Base-by-base conservation (phyloP, 1,140 invertebrate genomes). In the Arion vulgaris region DNA sequence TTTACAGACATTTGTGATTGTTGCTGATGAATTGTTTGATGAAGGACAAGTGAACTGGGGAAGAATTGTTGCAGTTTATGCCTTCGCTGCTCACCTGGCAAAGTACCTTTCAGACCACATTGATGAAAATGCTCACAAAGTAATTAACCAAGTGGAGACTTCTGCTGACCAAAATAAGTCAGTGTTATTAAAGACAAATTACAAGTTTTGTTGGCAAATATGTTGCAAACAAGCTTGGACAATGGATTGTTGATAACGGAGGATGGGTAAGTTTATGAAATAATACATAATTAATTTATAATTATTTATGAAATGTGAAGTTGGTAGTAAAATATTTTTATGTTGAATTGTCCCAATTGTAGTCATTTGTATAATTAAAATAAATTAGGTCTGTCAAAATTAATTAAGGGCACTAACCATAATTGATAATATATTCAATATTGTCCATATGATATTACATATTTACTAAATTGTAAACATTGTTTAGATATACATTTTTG, bases 1-100 rank as follows among this genome's bases (percentile, higher is more conserved):
- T 19, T 94, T 94, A 84, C 90, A 93, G 66, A 93, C 94, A 62
- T 94, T 95, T 87, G 92, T 92, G 49, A 93, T 91, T 68, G 93
- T 94, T 38, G 94, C 94, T 19, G 93, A 94, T 88, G 94, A 94
- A 89, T 89, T 94, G 17, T 94, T 94, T 88, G 91, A 92, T 82
- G 91, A 94, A 85, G 88, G 88, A 77, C 88, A 91, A 78, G 92
- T 94, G 71, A 94, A 94, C 82, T 95, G 94, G 94, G 94, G 94
- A 11, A 92, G 94, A 84, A 93, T 94, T 66, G 93, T 94, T 28
- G 94, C 94, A 82, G 91, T 95, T 5, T 94, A 94, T 86, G 94
- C 94, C 15, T 94, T 94, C 88, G 94, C 94, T 88, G 93, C 93
- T 41, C 92, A 94, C 78, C 87, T 95, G 23, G 93, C 93, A 0